phyloP scores from a whole-genome alignment of 2,797 vertebrate species.

The Poecilia gillii region DNA sequence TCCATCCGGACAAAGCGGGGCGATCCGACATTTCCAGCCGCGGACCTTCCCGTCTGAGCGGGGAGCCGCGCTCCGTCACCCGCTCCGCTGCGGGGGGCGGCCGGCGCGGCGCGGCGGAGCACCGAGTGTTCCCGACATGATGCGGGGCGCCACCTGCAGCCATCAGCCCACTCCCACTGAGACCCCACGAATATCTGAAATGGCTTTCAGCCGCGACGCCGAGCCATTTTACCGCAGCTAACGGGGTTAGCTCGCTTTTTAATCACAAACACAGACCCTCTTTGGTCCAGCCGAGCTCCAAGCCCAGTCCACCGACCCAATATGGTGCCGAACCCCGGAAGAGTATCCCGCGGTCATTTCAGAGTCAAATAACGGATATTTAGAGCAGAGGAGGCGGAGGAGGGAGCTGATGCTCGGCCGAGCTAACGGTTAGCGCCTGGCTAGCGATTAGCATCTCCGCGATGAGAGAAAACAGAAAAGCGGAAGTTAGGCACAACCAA shows the following conservation, averaged over 20 bases:
- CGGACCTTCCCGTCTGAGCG: slow-evolving; percentile 33
- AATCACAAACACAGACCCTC: slow-evolving; percentile 29
- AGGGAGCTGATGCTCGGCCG: slow-evolving; percentile 30
- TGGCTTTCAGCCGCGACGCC: slow-evolving; percentile 60
- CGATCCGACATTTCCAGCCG: slow-evolving; percentile 56
- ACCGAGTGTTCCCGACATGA: slow-evolving; percentile 10
- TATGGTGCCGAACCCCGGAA: accelerated
- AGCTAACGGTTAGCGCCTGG: slow-evolving; percentile 48
- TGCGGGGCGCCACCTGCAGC: slow-evolving; percentile 34
- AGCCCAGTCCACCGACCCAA: accelerated
- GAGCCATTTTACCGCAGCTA: slow-evolving; percentile 72
- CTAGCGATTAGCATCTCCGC: slow-evolving; percentile 64
- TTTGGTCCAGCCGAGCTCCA: accelerated
- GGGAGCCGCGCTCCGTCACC: slow-evolving; percentile 6
- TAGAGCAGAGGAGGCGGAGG: neutral
- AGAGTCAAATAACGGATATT: neutral
- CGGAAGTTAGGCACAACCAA: slow-evolving; percentile 38
- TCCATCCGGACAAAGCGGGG: slow-evolving; percentile 69
- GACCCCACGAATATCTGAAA: slow-evolving; percentile 64
- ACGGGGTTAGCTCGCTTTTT: slow-evolving; percentile 32
- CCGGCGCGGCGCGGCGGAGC: neutral
- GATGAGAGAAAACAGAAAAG: slow-evolving; percentile 48
- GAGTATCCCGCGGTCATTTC: accelerated
- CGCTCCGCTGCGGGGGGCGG: neutral
- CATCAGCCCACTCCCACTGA: slow-evolving; percentile 50